Evolutionary conservation across 2,797 vertebrate species (phyloP).

Genomic region (Pseudocheirus occidentalis): DNA sequence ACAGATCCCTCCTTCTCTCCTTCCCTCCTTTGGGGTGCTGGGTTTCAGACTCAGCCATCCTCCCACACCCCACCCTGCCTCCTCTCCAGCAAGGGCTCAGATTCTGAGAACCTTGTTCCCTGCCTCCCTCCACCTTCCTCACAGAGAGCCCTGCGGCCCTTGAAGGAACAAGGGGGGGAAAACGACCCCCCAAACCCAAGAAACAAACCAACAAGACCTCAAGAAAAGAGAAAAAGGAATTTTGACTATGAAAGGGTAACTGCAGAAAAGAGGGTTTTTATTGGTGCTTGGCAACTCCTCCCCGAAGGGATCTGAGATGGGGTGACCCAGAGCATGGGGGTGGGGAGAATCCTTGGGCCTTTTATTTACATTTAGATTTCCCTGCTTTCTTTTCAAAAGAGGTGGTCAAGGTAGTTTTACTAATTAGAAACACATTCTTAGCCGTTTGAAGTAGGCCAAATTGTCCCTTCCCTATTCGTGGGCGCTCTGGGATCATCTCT

Average conservation of each 20-base stretch:
- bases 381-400: conserved; percentile 53
- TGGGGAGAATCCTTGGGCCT: conserved; percentile 36
- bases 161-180: too few relatives aligned
- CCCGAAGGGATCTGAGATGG: not conserved
- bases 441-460: conserved; percentile 31
- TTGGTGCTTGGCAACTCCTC: conserved; percentile 32
- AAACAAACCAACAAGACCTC: conserved; percentile 38
- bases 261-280: conserved; percentile 36
- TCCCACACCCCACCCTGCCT: not conserved
- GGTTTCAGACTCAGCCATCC: conserved; percentile 48
- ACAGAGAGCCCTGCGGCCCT: not conserved
- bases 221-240: conserved; percentile 37
- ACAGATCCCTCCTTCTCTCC: conserved; percentile 48
- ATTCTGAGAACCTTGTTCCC: conserved; percentile 49
- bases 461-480: conserved; percentile 24
- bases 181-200: too few relatives aligned
- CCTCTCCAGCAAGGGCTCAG: not conserved
- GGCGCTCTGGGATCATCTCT: not conserved
- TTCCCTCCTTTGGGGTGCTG: conserved; percentile 8
- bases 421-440: conserved; percentile 65
- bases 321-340: not conserved
- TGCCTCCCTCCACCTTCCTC: not conserved
- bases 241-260: conserved; percentile 51
- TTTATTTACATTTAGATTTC: conserved; percentile 56
- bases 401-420: conserved; percentile 50